A percentile compares a stretch with the other conserved stretches of the same genome.
These are phyloP conservation scores for Nomia melanderi DNA, from an alignment of 1,140 invertebrate species.

Conservation along the genomic window DNA sequence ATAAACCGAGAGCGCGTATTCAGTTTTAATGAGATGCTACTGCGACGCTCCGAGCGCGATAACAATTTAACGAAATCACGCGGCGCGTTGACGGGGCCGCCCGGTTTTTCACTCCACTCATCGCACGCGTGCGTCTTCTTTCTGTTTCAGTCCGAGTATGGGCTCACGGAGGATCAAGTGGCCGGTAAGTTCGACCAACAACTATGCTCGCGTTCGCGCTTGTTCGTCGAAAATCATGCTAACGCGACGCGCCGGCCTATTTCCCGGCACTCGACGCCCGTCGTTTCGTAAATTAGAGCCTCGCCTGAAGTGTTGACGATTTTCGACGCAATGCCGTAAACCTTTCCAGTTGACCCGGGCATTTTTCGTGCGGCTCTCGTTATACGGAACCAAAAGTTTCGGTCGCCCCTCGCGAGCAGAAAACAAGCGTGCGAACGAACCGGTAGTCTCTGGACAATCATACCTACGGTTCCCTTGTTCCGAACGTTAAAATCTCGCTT, in stretches of 20 bases:
- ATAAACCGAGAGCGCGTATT: neutral
- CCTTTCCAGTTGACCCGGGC: constrained; percentile 1
- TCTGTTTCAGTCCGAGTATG: constrained; percentile 90
- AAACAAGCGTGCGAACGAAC: no score
- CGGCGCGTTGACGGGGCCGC: constrained; percentile 5
- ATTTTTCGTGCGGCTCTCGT: neutral
- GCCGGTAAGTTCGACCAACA: constrained; percentile 82
- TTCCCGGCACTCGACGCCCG: neutral
- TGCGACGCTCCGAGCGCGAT: neutral
- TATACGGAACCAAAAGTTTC: no score
- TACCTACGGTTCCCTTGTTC: no score
- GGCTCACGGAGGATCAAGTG: constrained; percentile 92
- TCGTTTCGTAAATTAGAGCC: constrained; percentile 24
- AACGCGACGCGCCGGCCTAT: constrained; percentile 8
- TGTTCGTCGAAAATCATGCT: neutral
- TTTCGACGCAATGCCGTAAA: constrained; percentile 29
- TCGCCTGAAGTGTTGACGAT: neutral
- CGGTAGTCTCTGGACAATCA: no score
- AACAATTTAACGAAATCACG: constrained; percentile 18
- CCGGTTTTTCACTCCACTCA: constrained; percentile 2
- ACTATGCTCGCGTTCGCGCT: neutral
- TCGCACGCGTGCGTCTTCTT: constrained; percentile 38
- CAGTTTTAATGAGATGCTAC: constrained; percentile 1
- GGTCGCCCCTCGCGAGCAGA: no score
- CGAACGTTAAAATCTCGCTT: no score